These are phyloP conservation scores for Sus cebifrons DNA, from an alignment of 2,797 vertebrate genomes.

Conservation along the genomic window DNA sequence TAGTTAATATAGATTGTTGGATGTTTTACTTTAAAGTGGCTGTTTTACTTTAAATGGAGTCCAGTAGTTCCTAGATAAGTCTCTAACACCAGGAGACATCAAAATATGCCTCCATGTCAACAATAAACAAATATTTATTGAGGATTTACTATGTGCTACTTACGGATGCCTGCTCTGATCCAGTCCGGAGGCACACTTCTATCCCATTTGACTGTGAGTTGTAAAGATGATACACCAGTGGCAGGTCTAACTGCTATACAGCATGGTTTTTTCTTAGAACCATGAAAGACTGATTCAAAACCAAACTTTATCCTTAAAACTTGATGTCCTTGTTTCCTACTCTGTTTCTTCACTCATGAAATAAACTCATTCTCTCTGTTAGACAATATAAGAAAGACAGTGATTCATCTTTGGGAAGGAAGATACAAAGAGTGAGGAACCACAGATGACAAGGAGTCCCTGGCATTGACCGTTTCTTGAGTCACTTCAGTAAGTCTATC, in stretches of 20 bases:
- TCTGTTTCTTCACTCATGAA: neutral
- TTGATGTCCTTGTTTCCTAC: neutral
- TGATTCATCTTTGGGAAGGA: neutral
- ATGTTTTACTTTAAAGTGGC: constrained; percentile 7
- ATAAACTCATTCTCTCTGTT: neutral
- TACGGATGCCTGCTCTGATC: neutral
- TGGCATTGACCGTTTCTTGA: neutral
- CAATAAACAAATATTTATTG: neutral
- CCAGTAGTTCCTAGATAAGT: neutral
- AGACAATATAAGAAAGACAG: neutral
- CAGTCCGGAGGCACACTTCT: neutral
- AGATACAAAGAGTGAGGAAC: neutral
- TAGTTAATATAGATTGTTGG: neutral
- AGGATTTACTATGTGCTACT: neutral
- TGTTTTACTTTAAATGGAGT: neutral
- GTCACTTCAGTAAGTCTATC: neutral
- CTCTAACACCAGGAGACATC: neutral
- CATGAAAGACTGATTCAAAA: neutral
- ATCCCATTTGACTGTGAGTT: neutral
- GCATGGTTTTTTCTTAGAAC: neutral
- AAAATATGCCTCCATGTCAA: neutral
- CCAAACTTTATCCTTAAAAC: neutral
- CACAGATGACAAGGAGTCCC: neutral
- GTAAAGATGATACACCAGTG: neutral
- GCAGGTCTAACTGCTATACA: neutral